Percentiles rank a stretch among this genome's conserved stretches.
Evolutionary conservation across 2,888 invertebrate species (phyloP).

Genomic region (Leptinotarsa tumamoca): DNA sequence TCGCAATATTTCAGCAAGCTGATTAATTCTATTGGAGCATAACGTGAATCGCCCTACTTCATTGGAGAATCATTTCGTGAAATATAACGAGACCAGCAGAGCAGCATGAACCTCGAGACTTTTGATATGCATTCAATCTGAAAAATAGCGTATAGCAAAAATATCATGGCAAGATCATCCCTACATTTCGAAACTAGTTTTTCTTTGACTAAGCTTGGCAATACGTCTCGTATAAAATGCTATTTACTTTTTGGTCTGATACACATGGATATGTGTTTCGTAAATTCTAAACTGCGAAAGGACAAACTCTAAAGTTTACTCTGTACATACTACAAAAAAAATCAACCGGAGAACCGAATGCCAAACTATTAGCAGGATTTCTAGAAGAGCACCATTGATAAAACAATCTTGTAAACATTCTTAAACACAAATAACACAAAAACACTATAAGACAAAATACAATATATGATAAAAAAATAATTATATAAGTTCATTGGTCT

Average conservation of each 20-base stretch:
- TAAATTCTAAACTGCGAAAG: constrained; percentile 42
- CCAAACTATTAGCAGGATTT: constrained; percentile 20
- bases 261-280: constrained; percentile 57
- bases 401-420: constrained; percentile 40
- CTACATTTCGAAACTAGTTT: constrained; percentile 44
- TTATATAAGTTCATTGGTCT: constrained; percentile 47
- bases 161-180: constrained; percentile 50
- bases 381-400: constrained; percentile 43
- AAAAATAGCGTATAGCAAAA: constrained; percentile 57
- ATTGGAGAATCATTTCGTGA: neutral
- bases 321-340: constrained; percentile 24
- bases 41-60: neutral
- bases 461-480: constrained; percentile 44
- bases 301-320: constrained; percentile 7
- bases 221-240: constrained; percentile 55
- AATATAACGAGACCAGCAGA: neutral
- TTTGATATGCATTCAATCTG: constrained; percentile 55
- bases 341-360: constrained; percentile 36
- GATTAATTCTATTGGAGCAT: neutral
- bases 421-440: constrained; percentile 46
- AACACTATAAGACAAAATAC: constrained; percentile 39
- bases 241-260: constrained; percentile 56
- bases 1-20: neutral
- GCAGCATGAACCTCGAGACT: constrained; percentile 20
- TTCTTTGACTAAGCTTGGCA: constrained; percentile 60